Evolutionary conservation across 1,140 invertebrate species (phyloP), one percentile per base, ranked within the genome.

Genomic region (Helicorthomorpha holstii): DNA sequence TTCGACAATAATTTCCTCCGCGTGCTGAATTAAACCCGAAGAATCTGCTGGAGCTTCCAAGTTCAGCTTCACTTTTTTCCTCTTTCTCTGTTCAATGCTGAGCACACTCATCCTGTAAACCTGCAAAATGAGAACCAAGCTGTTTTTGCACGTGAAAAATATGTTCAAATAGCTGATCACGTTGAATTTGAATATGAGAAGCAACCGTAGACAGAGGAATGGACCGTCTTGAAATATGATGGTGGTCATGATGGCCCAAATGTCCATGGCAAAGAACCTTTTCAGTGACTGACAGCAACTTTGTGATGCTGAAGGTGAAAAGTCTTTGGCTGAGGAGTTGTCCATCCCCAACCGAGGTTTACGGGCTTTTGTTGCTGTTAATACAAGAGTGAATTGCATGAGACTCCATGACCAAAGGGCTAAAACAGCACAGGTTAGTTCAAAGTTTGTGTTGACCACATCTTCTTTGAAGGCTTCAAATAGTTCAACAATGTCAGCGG

Each of bases 101-200:
- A 41, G 38, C 44, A 91, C 85, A 58, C 86, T 81, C 0, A 90
- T 69, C 19, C 87, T 69, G 59, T 91, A 91, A 38, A 90, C 70
- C 60, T 91, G 83, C 0, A 92, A 68, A 1, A 88, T 63, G 54
- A 91, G 91, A 3, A 91, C 87, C 58, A 89, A 68, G 1, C 82
- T 85, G 59, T 89, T 89, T 62, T 89, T 85, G 65, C 85, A 87
- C 56, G 87, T 91, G 66, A 93, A 91, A 66, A 92, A 93, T 48
- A 91, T 68, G 59, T 91, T 92, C 78, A 89, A 89, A 62, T 91
- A 91, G 59, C 82, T 89, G 46, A 91, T 81, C 21, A 91, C 87
- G 52, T 79, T 75, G 62, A 86, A 91, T 57, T 89, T 80, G 0
- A 81, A 75, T 23, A 92, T 91, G 16, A 91, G 78, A 16, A 89